phyloP scores from a whole-genome alignment of 2,888 invertebrate species.

The Noctua janthina region DNA sequence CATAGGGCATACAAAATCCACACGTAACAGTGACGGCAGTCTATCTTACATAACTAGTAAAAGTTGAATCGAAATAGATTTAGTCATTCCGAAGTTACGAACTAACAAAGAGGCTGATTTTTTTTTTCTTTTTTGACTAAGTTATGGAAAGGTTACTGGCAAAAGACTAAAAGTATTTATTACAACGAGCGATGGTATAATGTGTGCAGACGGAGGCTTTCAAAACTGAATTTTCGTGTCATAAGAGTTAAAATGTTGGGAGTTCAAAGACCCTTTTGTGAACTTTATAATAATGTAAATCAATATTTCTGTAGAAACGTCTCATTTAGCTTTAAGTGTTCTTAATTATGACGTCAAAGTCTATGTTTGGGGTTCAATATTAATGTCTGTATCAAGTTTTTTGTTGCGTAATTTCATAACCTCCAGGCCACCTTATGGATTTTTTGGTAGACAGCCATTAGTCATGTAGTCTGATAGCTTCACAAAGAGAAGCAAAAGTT shows the following conservation, averaged over 20 bases:
- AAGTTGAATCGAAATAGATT: constrained; percentile 53
- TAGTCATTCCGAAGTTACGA: constrained; percentile 35
- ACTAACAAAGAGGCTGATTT: constrained; percentile 29
- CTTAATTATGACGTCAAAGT: constrained; percentile 30
- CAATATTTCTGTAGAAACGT: constrained; percentile 51
- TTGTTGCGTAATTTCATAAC: constrained; percentile 14
- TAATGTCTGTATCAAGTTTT: constrained; percentile 2
- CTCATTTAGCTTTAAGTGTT: constrained; percentile 26
- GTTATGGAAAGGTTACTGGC: constrained; percentile 48
- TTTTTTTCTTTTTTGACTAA: constrained; percentile 33
- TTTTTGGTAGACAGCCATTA: constrained; percentile 16
- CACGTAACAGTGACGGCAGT: constrained; percentile 27
- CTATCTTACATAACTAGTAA: constrained; percentile 52
- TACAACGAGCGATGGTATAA: constrained; percentile 31
- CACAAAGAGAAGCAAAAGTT: constrained; percentile 3
- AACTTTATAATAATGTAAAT: constrained; percentile 59
- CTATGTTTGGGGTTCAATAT: constrained; percentile 1
- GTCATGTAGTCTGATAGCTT: neutral
- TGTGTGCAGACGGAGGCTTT: constrained; percentile 40
- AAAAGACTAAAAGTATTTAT: constrained; percentile 33
- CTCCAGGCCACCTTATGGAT: neutral
- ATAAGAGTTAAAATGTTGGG: constrained; percentile 35
- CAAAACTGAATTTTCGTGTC: constrained; percentile 35
- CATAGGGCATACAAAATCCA: constrained; percentile 27
- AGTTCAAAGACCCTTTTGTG: constrained; percentile 56